Evolutionary conservation across 2,113 vertebrate genomes (phyloP).

Genomic region (Oncorhynchus keta): DNA sequence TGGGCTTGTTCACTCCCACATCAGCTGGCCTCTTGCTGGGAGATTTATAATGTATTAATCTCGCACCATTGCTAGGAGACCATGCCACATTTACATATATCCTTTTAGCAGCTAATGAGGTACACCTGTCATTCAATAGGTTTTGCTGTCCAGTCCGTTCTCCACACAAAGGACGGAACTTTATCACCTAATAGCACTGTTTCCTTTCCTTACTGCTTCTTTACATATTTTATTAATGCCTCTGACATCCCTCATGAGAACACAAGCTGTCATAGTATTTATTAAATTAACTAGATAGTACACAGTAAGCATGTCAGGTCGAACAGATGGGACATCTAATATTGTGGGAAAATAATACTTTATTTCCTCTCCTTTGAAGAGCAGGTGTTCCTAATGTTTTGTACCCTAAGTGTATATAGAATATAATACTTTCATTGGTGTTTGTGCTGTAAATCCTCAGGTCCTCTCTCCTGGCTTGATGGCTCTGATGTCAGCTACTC

Average conservation of each 20-base stretch:
- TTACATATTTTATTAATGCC: neutral
- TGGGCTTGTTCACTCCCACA: neutral
- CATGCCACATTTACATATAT: neutral
- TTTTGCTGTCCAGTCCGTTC: neutral
- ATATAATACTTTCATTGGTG: too few species aligned
- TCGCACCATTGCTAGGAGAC: neutral
- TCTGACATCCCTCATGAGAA: neutral
- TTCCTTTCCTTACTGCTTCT: slow-evolving; percentile 15
- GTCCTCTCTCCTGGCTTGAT: slow-evolving; percentile 83
- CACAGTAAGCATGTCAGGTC: too few species aligned
- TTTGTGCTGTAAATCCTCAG: slow-evolving; percentile 56
- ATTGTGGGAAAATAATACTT: too few species aligned
- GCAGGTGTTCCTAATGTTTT: too few species aligned
- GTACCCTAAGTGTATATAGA: too few species aligned
- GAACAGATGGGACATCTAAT: too few species aligned
- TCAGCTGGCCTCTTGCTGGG: neutral
- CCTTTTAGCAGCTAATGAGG: neutral
- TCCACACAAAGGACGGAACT: slow-evolving; percentile 18
- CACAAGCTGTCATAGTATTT: too few species aligned
- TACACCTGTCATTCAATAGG: too few species aligned
- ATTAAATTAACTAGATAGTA: too few species aligned
- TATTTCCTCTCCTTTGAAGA: too few species aligned
- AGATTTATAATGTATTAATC: neutral
- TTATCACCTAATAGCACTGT: slow-evolving; percentile 22
- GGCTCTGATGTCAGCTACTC: slow-evolving; percentile 82